Conservation (phyloP, 2,797 vertebrate species). For the Lepidocolaptes lacrymiger region DNA sequence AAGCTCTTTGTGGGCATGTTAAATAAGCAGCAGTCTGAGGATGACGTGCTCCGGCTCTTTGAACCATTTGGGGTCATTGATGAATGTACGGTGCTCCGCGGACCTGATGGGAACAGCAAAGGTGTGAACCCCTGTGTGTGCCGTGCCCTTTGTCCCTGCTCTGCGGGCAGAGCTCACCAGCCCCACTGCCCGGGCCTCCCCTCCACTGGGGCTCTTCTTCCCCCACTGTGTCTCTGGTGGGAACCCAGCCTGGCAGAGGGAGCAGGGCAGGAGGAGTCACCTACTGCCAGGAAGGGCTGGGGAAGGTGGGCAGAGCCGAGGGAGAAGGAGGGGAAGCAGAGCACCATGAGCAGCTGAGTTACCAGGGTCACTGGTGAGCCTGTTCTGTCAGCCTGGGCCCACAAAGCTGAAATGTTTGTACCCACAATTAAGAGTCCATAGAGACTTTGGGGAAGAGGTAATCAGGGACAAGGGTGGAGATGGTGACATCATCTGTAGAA, state of each 20-base stretch:
- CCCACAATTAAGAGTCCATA: background rate
- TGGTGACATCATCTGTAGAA: background rate
- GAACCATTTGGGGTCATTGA: slow-evolving; percentile 98
- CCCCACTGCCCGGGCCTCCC: background rate
- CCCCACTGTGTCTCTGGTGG: background rate
- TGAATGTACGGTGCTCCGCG: slow-evolving; percentile 96
- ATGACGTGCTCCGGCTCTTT: slow-evolving; percentile 96
- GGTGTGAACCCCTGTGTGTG: slow-evolving; percentile 76
- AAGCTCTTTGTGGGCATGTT: slow-evolving; percentile 99
- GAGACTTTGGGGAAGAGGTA: background rate
- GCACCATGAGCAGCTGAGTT: background rate
- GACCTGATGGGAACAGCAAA: slow-evolving; percentile 99
- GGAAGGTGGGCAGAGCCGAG: background rate
- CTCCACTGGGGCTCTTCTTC: background rate
- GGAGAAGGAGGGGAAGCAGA: background rate
- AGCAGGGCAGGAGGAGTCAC: background rate
- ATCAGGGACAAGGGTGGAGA: background rate
- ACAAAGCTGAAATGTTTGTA: background rate
- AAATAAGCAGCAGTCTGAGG: slow-evolving; percentile 99
- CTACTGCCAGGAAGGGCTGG: background rate
- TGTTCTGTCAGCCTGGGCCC: background rate
- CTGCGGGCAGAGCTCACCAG: background rate
- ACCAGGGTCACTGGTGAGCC: background rate
- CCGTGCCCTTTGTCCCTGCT: background rate
- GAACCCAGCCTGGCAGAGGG: background rate